A percentile compares a stretch with the other conserved stretches of the same genome.
Conservation (phyloP, 2,797 vertebrate genomes). For the Enteromius paludinosus region DNA sequence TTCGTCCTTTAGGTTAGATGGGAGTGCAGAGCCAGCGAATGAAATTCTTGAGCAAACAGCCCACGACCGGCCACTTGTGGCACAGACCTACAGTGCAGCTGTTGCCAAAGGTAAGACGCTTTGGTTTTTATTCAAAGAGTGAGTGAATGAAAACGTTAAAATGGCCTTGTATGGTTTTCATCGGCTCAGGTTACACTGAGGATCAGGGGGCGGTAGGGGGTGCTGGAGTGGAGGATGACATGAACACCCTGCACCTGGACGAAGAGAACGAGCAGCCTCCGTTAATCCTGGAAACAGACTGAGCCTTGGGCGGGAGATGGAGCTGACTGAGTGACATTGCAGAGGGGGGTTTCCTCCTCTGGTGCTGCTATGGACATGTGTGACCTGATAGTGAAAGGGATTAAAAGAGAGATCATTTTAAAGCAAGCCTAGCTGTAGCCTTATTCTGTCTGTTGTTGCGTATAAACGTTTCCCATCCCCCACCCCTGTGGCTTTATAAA, state of each 20-base stretch:
- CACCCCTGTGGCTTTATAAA: constrained; percentile 58
- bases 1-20: constrained; percentile 83
- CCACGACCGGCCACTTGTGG: constrained; percentile 89
- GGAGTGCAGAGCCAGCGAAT: constrained; percentile 89
- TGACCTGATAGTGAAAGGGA: constrained; percentile 77
- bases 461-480: constrained; percentile 64
- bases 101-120: constrained; percentile 83
- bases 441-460: constrained; percentile 71
- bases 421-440: constrained; percentile 80
- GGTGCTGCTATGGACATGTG: constrained; percentile 88
- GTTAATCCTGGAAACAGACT: constrained; percentile 95
- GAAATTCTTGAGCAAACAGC: constrained; percentile 94
- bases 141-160: not conserved
- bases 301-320: constrained; percentile 71
- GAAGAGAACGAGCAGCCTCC: constrained; percentile 97
- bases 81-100: constrained; percentile 87
- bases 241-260: constrained; percentile 86
- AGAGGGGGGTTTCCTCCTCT: constrained; percentile 77
- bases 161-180: not conserved
- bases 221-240: constrained; percentile 88
- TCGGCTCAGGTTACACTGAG: constrained; percentile 85
- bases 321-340: constrained; percentile 73
- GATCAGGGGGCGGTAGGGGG: constrained; percentile 94
- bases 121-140: not conserved
- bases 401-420: constrained; percentile 77